Percentiles rank a stretch among this genome's conserved stretches.
These are phyloP conservation scores for Trichogramma pretiosum DNA, from an alignment of 1,140 invertebrate species.

Conservation along the genomic window DNA sequence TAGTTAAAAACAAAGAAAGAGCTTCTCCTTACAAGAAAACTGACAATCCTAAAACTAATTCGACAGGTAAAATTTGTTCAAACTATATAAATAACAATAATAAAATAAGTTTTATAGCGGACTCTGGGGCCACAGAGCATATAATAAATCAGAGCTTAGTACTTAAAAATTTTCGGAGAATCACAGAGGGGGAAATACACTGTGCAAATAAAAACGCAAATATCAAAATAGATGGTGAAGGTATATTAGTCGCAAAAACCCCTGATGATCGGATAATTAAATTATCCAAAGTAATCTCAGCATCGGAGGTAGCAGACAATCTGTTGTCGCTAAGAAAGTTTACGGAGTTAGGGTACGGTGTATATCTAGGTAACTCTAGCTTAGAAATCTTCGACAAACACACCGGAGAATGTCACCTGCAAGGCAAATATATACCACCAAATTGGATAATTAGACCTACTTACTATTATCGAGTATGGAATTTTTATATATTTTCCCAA, in stretches of 20 bases:
- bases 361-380: not conserved
- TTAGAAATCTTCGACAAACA: not conserved
- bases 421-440: not conserved
- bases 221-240: not conserved
- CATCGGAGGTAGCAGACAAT: too few species aligned
- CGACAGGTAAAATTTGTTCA: not conserved
- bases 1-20: too few species aligned
- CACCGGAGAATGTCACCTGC: not conserved
- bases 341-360: not conserved
- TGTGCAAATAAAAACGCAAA: not conserved
- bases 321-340: too few species aligned
- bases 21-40: not conserved
- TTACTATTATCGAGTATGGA: not conserved
- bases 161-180: not conserved
- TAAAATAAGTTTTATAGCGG: too few species aligned
- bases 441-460: not conserved
- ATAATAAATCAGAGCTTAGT: too few species aligned
- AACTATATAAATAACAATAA: too few species aligned
- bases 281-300: too few species aligned
- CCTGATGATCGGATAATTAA: too few species aligned
- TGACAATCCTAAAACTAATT: not conserved
- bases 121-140: too few species aligned
- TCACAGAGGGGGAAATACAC: not conserved
- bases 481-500: not conserved
- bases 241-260: too few species aligned